Evolutionary conservation across 2,797 vertebrate species (phyloP).

Genomic region (Leucoraja ocellata): DNA sequence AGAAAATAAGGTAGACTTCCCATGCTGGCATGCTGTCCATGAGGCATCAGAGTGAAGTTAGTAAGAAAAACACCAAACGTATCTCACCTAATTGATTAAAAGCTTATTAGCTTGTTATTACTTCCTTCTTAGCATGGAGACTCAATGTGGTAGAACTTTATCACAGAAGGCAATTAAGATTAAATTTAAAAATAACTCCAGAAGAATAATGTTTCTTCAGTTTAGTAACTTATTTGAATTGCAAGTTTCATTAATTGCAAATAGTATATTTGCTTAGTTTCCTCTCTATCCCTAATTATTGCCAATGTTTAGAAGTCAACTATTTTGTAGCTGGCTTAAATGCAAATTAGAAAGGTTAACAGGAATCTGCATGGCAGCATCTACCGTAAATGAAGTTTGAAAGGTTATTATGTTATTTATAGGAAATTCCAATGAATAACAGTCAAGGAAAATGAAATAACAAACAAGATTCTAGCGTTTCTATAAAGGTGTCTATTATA

Average conservation of each 20-base stretch:
- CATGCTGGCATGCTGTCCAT: background rate
- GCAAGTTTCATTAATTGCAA: background rate
- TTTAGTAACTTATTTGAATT: background rate
- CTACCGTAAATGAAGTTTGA: background rate
- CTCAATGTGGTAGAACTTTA: background rate
- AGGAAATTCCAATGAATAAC: background rate
- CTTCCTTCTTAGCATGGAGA: background rate
- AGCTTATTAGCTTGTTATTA: background rate
- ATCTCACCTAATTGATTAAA: background rate
- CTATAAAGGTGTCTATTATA: background rate
- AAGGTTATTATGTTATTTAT: background rate
- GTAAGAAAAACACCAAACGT: background rate
- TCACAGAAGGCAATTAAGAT: background rate
- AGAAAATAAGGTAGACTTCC: background rate
- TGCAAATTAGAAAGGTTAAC: background rate
- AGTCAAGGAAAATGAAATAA: background rate
- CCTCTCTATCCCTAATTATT: background rate
- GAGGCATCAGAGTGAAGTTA: background rate
- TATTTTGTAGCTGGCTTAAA: background rate
- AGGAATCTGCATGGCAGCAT: background rate
- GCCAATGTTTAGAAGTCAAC: background rate
- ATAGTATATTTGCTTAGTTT: background rate
- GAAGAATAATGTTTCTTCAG: background rate
- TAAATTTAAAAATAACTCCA: constrained; percentile 1
- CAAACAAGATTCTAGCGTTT: background rate